These are phyloP conservation scores for Nemapogon koenigi DNA, from an alignment of 2,888 invertebrate species.

Conservation along the genomic window DNA sequence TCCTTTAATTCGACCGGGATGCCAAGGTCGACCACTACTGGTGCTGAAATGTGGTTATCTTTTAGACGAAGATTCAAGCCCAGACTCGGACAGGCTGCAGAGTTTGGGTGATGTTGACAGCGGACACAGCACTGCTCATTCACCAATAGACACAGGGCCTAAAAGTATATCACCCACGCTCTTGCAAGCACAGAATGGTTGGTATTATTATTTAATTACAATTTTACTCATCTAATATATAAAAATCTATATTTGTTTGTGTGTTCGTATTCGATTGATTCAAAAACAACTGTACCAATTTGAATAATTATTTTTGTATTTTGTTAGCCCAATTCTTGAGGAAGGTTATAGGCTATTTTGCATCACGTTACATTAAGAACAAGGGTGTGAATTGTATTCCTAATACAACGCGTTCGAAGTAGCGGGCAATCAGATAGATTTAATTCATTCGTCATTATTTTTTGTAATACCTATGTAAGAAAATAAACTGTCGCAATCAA, in stretches of 20 bases:
- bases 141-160: slow-evolving; percentile 81
- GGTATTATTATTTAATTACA: slow-evolving; percentile 14
- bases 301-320: no score
- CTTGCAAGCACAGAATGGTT: slow-evolving; percentile 56
- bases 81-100: slow-evolving; percentile 84
- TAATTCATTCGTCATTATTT: no score
- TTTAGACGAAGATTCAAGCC: slow-evolving; percentile 83
- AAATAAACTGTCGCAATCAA: no score
- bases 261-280: no score
- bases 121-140: slow-evolving; percentile 91
- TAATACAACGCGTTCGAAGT: no score
- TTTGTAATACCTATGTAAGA: no score
- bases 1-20: slow-evolving; percentile 38
- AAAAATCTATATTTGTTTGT: neutral
- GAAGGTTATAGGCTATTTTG: no score
- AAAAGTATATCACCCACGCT: slow-evolving; percentile 83
- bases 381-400: no score
- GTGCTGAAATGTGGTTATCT: slow-evolving; percentile 78
- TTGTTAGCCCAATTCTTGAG: no score
- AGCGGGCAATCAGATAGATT: no score
- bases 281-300: no score
- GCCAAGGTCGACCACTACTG: slow-evolving; percentile 63
- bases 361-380: no score
- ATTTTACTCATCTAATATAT: neutral
- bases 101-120: slow-evolving; percentile 81